Base-by-base conservation (phyloP, 2,113 vertebrate species). In the Sinosuthora webbiana region DNA sequence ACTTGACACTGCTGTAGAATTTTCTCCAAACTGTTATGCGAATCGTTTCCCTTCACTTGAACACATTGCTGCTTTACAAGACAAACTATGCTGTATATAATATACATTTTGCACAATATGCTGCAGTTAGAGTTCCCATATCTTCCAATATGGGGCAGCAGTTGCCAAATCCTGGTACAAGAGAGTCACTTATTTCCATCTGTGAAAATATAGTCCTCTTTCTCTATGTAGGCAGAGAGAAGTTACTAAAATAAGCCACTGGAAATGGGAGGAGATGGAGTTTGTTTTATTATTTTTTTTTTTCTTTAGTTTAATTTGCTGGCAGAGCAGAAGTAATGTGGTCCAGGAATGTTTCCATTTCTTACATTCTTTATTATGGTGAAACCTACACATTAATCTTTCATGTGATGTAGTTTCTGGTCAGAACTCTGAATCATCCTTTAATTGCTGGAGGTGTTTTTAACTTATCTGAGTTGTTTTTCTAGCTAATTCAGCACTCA, bases 101-200 rank as follows among this genome's bases (percentile, higher is more conserved):
- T 65, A 52, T 35, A 64, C 3, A 49, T 94, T 89, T 95, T 71
- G n/a, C 37, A 77, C 25, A 74, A 24, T 81, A 68, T 90, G 65
- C 73, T 94, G n/a, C 80, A 90, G 88, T 49, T 90, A 87, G 92
- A 93, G 65, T 97, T 97, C 95, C 94, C 44, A 76, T 13, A 89
- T 84, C 94, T 92, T 97, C 96, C 96, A 94, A 97, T 86, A 76
- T 89, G 96, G 93, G 95, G 96, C 96, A 97, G 95, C 79, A 97
- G 95, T 79, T 96, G 93, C 95, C 94, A 97, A 79, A 96, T 90
- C 88, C 94, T 96, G 83, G 80, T 83, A 95, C 49, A 90, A 53
- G 30, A 81, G 49, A 92, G 86, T 83, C 52, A 79, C 73, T 95
- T 90, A 96, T 81, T 96, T 92, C 70, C 57, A 78, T 92, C 73